These are phyloP conservation scores for Charaxes varanes DNA, from an alignment of 1,140 invertebrate genomes.

Conservation along the genomic window DNA sequence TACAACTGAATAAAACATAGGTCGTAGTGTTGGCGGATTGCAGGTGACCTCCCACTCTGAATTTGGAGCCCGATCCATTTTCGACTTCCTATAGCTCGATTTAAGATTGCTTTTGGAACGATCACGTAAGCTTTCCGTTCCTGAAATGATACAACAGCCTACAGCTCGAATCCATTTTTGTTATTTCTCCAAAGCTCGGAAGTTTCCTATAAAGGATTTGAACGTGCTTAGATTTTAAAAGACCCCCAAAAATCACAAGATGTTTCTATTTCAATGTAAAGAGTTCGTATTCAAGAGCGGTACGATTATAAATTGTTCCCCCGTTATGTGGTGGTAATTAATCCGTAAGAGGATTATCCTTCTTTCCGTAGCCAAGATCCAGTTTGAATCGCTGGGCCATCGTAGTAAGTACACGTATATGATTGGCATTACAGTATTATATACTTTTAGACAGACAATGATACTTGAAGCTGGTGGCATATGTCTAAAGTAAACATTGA, in stretches of 20 bases:
- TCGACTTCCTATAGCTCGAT: constrained; percentile 6
- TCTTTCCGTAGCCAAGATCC: too few species aligned
- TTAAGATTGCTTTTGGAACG: constrained; percentile 9
- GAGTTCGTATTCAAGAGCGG: too few species aligned
- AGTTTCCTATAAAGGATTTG: constrained; percentile 7
- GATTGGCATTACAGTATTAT: too few species aligned
- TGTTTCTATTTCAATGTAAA: constrained; percentile 3
- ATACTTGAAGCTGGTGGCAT: too few species aligned
- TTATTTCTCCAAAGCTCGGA: constrained; percentile 10
- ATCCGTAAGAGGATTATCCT: too few species aligned
- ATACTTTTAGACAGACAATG: too few species aligned
- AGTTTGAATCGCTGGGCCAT: too few species aligned
- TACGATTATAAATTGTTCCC: too few species aligned
- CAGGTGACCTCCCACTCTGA: constrained; percentile 22
- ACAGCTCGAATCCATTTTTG: constrained; percentile 11
- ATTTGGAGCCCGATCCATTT: constrained; percentile 10
- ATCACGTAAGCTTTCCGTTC: background rate
- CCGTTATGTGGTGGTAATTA: too few species aligned
- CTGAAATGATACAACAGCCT: constrained; percentile 6
- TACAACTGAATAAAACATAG: constrained; percentile 45
- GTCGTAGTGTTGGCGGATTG: constrained; percentile 16
- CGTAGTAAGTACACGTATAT: too few species aligned
- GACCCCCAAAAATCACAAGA: constrained; percentile 9
- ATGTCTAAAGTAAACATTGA: too few species aligned
- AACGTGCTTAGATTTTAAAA: constrained; percentile 9